Percentiles rank a stretch among this genome's conserved stretches.
These are phyloP conservation scores for Aphelenchoides fujianensis DNA, from an alignment of 1,140 invertebrate genomes.

Conservation along the genomic window DNA sequence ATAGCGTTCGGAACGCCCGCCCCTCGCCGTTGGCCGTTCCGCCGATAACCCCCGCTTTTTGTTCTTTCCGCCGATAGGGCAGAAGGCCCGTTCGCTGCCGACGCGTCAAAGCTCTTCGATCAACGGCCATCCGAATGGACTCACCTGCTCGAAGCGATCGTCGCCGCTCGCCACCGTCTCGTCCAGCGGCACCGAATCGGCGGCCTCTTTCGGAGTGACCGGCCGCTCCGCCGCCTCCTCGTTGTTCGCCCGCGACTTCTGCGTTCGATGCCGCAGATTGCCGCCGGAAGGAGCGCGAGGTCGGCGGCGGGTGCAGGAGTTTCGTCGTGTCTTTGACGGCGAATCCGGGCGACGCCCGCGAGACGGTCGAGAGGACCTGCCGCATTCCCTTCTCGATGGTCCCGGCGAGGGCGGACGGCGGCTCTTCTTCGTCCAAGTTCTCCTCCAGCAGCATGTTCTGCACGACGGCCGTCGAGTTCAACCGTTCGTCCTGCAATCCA, in stretches of 20 bases:
- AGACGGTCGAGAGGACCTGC: constrained; percentile 47
- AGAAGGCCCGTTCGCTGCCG: not conserved
- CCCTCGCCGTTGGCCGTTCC: too few relatives aligned
- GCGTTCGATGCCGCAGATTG: constrained; percentile 1
- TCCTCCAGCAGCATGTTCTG: constrained; percentile 51
- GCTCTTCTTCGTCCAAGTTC: constrained; percentile 40
- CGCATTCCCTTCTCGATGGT: constrained; percentile 53
- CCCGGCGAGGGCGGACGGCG: constrained; percentile 39
- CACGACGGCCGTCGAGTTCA: constrained; percentile 29
- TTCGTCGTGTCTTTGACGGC: constrained; percentile 11
- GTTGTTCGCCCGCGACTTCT: not conserved
- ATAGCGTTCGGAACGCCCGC: not conserved
- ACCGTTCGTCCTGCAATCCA: constrained; percentile 20
- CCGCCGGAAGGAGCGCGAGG: not conserved
- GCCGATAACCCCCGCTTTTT: not conserved
- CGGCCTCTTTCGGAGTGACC: not conserved
- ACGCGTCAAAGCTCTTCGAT: not conserved
- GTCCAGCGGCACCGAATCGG: not conserved
- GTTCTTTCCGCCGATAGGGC: not conserved
- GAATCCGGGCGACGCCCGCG: constrained; percentile 23
- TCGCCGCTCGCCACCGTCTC: not conserved
- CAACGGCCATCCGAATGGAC: constrained; percentile 7
- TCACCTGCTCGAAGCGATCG: constrained; percentile 36
- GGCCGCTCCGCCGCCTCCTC: too few relatives aligned
- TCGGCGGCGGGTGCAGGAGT: constrained; percentile 4